These are phyloP conservation scores for Semaprochilodus insignis DNA, from an alignment of 2,797 vertebrate species.

Conservation along the genomic window DNA sequence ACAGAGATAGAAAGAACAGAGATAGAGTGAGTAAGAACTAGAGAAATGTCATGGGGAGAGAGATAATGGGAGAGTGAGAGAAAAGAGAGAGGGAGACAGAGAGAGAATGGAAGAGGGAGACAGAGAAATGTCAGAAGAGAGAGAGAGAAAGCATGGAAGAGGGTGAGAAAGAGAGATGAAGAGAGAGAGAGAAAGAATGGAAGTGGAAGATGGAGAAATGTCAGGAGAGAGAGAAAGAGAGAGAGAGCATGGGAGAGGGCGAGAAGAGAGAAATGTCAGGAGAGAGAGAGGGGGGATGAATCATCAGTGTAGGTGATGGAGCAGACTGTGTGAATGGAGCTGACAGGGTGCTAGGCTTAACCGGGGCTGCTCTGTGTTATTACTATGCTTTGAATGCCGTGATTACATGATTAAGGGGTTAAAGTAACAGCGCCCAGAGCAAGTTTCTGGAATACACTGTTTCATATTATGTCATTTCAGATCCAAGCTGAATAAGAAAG, in stretches of 20 bases:
- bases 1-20: no score
- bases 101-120: not conserved
- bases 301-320: conserved; percentile 34
- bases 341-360: not conserved
- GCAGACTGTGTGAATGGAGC: conserved; percentile 24
- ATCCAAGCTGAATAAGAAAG: not conserved
- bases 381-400: conserved; percentile 10
- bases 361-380: not conserved
- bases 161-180: not conserved
- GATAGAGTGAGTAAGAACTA: no score
- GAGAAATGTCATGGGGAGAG: no score
- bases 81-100: not conserved
- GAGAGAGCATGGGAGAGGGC: no score
- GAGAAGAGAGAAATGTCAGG: not conserved
- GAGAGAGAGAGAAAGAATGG: not conserved
- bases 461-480: conserved; percentile 17
- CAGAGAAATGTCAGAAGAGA: no score
- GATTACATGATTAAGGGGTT: conserved; percentile 28
- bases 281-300: conserved; percentile 20
- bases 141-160: no score
- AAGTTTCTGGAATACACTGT: not conserved
- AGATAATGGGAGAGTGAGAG: no score
- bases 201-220: not conserved
- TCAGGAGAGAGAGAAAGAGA: not conserved
- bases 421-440: not conserved